Conservation (phyloP, 2,797 vertebrate genomes). For the Phrynocephalus vlangalii region DNA sequence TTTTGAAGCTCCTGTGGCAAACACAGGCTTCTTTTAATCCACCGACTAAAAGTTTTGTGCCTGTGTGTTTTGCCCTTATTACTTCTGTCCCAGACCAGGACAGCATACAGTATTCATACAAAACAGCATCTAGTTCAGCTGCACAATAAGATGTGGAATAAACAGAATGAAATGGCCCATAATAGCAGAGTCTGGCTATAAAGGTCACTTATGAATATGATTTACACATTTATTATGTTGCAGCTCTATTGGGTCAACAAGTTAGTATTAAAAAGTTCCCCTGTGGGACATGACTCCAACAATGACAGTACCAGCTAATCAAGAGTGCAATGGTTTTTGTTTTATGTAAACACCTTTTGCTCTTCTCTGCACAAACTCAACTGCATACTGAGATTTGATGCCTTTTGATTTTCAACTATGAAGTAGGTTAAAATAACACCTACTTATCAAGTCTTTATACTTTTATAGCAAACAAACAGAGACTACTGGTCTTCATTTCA, state of each 20-base stretch:
- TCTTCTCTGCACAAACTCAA: neutral
- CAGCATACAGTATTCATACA: slow-evolving; percentile 61
- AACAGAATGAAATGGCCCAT: slow-evolving; percentile 31
- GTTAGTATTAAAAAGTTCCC: neutral
- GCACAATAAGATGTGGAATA: slow-evolving; percentile 53
- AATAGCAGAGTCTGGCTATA: slow-evolving; percentile 20
- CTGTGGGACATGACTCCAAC: neutral
- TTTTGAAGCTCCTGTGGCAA: neutral
- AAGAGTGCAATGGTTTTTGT: neutral
- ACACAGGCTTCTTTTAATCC: neutral
- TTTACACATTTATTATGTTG: neutral
- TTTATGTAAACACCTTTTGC: neutral
- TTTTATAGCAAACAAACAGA: too few relatives aligned
- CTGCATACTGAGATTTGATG: slow-evolving; percentile 1
- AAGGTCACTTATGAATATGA: neutral
- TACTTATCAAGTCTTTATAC: too few relatives aligned
- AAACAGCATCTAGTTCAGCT: slow-evolving; percentile 63
- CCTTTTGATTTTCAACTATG: neutral
- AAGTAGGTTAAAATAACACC: too few relatives aligned
- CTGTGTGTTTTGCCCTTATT: slow-evolving; percentile 37
- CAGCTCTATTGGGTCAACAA: slow-evolving; percentile 27
- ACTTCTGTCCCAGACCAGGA: slow-evolving; percentile 53
- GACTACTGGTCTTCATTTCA: too few relatives aligned
- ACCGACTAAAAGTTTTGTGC: slow-evolving; percentile 16
- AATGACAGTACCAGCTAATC: neutral